A percentile compares a stretch with the other conserved stretches of the same genome.
Evolutionary conservation across 2,888 invertebrate species (phyloP).

Genomic region (Polietes domitor): DNA sequence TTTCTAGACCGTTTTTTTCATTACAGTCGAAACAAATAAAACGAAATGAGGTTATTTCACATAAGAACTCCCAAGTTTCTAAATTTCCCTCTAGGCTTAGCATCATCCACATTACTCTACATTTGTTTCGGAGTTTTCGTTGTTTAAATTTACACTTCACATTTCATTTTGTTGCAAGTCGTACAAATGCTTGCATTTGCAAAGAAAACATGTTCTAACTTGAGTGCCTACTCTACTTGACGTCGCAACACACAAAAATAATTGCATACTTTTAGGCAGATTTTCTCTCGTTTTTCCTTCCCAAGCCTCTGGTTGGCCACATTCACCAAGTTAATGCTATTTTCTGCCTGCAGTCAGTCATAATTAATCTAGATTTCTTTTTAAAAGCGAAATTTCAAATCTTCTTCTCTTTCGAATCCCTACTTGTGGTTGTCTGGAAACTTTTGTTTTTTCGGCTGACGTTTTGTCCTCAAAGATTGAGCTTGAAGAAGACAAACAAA

Average conservation of each 20-base stretch:
- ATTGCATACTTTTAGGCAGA: constrained; percentile 25
- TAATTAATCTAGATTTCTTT: constrained; percentile 25
- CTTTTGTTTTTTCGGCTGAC: constrained; percentile 13
- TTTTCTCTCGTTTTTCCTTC: neutral
- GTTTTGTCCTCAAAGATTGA: neutral
- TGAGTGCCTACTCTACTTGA: neutral
- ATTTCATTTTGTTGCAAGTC: too few species aligned
- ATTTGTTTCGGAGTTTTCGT: too few species aligned
- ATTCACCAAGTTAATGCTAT: constrained; percentile 44
- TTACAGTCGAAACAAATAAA: too few species aligned
- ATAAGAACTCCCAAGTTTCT: too few species aligned
- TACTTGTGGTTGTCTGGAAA: constrained; percentile 54
- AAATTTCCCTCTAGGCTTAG: too few species aligned
- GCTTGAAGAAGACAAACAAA: neutral
- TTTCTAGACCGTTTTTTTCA: too few species aligned
- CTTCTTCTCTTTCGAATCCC: constrained; percentile 11
- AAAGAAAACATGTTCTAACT: too few species aligned
- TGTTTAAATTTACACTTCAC: too few species aligned
- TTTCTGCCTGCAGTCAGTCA: constrained; percentile 40
- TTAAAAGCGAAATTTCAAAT: constrained; percentile 30
- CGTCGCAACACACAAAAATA: neutral
- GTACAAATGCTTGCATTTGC: too few species aligned
- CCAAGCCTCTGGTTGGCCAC: neutral
- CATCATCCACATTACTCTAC: too few species aligned
- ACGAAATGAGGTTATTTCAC: too few species aligned